These are phyloP conservation scores for Manacus vitellinus DNA, from an alignment of 2,113 vertebrate species.

Conservation along the genomic window DNA sequence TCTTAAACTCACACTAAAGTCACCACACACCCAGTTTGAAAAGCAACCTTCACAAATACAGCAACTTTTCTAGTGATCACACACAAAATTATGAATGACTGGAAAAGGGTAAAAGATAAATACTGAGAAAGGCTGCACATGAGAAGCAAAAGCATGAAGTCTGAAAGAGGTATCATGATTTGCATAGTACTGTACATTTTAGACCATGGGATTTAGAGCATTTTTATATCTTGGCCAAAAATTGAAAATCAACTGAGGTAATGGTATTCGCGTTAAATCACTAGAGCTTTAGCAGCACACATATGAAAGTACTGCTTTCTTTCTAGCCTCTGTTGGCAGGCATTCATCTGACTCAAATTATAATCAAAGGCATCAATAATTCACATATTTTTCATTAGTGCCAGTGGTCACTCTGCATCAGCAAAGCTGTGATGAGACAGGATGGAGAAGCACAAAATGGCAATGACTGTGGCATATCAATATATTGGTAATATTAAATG, in stretches of 20 bases:
- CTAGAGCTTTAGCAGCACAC: neutral
- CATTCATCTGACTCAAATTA: neutral
- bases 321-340: neutral
- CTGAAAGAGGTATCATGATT: neutral
- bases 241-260: neutral
- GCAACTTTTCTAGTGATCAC: neutral
- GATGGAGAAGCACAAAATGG: neutral
- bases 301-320: neutral
- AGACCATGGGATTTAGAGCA: neutral
- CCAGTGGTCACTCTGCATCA: neutral
- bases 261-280: neutral
- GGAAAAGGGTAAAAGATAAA: neutral
- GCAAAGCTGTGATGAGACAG: neutral
- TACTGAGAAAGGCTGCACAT: neutral
- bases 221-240: neutral
- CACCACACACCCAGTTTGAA: neutral
- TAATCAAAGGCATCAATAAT: neutral
- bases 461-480: neutral
- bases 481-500: neutral
- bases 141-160: neutral
- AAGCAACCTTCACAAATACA: neutral
- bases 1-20: neutral
- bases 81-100: neutral
- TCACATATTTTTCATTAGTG: neutral
- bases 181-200: neutral